Conservation (phyloP, 2,113 vertebrate species). For the Mugil cephalus region DNA sequence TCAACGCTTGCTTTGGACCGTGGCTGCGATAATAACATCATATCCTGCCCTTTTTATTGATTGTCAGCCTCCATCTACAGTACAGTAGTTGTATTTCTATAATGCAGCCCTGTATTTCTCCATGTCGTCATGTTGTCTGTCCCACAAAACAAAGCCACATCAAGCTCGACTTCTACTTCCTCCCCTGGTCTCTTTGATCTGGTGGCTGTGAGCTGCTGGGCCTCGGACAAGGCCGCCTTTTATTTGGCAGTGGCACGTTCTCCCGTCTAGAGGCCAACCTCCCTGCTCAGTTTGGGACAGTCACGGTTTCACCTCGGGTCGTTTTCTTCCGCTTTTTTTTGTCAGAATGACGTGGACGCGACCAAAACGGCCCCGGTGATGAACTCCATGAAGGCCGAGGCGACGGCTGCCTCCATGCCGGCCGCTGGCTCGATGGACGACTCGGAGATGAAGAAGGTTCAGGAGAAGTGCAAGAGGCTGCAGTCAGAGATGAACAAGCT, state of each 20-base stretch:
- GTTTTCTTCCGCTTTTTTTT: constrained; percentile 21
- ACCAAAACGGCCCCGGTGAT: constrained; percentile 86
- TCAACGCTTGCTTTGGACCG: background rate
- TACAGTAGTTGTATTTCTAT: constrained; percentile 28
- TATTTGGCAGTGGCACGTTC: constrained; percentile 45
- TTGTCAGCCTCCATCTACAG: constrained; percentile 8
- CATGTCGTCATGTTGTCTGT: constrained; percentile 52
- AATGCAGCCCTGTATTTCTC: constrained; percentile 14
- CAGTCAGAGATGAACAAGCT: constrained; percentile 92
- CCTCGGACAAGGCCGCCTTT: constrained; percentile 48
- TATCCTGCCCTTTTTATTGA: background rate
- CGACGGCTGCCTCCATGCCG: constrained; percentile 53
- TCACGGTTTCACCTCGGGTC: constrained; percentile 43
- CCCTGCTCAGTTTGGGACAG: constrained; percentile 17
- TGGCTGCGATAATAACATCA: background rate
- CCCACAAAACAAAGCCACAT: constrained; percentile 63
- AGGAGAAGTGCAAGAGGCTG: constrained; percentile 96
- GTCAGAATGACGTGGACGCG: constrained; percentile 91
- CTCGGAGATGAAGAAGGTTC: constrained; percentile 90
- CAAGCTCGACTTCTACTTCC: constrained; percentile 46
- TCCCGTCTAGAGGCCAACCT: constrained; percentile 44
- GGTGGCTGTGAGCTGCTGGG: constrained; percentile 15
- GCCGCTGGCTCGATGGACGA: constrained; percentile 86
- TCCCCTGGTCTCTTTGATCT: constrained; percentile 58
- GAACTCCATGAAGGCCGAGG: constrained; percentile 89